phyloP scores from a whole-genome alignment of 2,888 invertebrate species.

The Eupeodes luniger region DNA sequence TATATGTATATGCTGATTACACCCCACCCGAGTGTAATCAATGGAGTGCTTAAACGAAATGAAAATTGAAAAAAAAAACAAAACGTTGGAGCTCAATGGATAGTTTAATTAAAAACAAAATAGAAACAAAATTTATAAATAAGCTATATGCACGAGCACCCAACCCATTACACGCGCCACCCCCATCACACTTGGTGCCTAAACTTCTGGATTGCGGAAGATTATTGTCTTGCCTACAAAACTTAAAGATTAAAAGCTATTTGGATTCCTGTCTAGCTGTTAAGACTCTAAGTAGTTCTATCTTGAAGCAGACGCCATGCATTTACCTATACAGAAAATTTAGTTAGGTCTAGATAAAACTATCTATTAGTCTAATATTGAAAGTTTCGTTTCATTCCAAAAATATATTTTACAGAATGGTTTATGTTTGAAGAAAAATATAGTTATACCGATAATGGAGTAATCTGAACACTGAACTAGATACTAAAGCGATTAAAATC shows the following conservation, averaged over 20 bases:
- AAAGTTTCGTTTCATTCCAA: no score
- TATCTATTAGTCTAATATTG: no score
- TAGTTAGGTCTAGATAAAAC: no score
- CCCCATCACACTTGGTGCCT: conserved; percentile 3
- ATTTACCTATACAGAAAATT: no score
- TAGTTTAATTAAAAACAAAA: conserved; percentile 51
- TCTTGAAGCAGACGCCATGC: not conserved
- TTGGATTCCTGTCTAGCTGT: not conserved
- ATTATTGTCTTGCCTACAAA: not conserved
- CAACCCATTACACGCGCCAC: no score
- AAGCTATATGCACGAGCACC: not conserved
- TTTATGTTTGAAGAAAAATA: no score
- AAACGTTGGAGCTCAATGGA: conserved; percentile 26
- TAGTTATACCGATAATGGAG: no score
- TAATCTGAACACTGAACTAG: no score
- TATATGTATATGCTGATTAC: conserved; percentile 50
- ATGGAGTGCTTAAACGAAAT: conserved; percentile 51
- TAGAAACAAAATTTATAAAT: conserved; percentile 11
- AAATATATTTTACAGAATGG: no score
- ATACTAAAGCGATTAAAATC: no score
- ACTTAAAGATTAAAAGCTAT: not conserved
- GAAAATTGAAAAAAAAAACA: conserved; percentile 35
- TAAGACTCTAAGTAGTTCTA: not conserved
- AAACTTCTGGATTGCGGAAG: not conserved
- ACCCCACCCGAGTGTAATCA: conserved; percentile 51